Conservation (phyloP, 2,797 vertebrate genomes). For the Myripristis jacobus region DNA sequence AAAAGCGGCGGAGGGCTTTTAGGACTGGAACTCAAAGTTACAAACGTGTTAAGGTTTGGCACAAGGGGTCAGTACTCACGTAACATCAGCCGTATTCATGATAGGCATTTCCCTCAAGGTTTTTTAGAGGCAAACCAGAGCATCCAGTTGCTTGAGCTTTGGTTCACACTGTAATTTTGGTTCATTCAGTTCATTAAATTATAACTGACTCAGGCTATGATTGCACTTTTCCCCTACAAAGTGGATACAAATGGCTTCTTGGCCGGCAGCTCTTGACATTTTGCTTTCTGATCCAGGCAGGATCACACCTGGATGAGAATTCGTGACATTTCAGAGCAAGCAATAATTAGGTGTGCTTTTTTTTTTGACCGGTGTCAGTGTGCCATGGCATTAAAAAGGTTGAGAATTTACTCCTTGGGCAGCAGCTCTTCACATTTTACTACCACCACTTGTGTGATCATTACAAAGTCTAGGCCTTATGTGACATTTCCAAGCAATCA, state of each 20-base stretch:
- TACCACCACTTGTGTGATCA: slow-evolving; percentile 19
- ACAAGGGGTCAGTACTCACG: not conserved
- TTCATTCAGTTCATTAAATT: slow-evolving; percentile 18
- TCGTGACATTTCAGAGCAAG: slow-evolving; percentile 61
- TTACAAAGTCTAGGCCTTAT: slow-evolving; percentile 41
- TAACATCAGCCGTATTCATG: slow-evolving; percentile 44
- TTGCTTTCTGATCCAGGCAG: slow-evolving; percentile 35
- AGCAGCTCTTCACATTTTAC: slow-evolving; percentile 49
- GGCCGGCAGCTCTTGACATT: slow-evolving; percentile 72
- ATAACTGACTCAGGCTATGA: slow-evolving; percentile 30
- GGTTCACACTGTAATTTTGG: slow-evolving; percentile 17
- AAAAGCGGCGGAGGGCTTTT: slow-evolving; percentile 8
- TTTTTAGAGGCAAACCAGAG: slow-evolving; percentile 39
- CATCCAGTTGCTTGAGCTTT: not conserved
- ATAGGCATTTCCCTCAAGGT: slow-evolving; percentile 32
- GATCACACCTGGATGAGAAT: slow-evolving; percentile 54
- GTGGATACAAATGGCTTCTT: slow-evolving; percentile 29
- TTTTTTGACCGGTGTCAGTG: slow-evolving; percentile 7
- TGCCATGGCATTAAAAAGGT: slow-evolving; percentile 41
- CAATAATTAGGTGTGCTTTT: slow-evolving; percentile 47
- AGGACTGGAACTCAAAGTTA: not conserved
- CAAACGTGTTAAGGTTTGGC: slow-evolving; percentile 16
- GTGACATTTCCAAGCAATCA: slow-evolving; percentile 65
- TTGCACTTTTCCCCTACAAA: slow-evolving; percentile 24
- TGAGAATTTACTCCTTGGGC: slow-evolving; percentile 39